Evolutionary conservation across 2,113 vertebrate genomes (phyloP).

Genomic region (Rynchops niger): DNA sequence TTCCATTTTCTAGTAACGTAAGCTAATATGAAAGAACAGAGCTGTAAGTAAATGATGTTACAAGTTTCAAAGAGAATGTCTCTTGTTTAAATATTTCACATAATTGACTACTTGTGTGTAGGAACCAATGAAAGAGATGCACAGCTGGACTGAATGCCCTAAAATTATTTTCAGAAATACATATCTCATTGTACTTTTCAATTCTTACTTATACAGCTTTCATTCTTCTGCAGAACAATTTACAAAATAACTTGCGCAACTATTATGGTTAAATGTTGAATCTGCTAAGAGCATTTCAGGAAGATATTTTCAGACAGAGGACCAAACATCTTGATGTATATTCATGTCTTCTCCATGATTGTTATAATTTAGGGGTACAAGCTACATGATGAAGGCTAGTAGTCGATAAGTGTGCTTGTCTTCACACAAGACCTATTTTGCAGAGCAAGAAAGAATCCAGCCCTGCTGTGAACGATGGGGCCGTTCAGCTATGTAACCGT

Average conservation of each 20-base stretch:
- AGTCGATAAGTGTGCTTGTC: neutral
- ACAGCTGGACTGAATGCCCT: slow-evolving; percentile 18
- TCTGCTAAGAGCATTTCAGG: neutral
- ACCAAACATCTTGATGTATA: neutral
- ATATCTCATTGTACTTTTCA: slow-evolving; percentile 45
- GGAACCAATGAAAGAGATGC: slow-evolving; percentile 31
- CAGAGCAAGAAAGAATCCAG: neutral
- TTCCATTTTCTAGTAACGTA: slow-evolving; percentile 16
- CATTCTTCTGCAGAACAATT: slow-evolving; percentile 35
- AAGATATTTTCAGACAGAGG: slow-evolving; percentile 7
- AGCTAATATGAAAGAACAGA: slow-evolving; percentile 16
- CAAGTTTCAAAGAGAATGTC: slow-evolving; percentile 31
- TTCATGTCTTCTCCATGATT: neutral
- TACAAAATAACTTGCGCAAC: neutral
- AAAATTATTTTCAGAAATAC: slow-evolving; percentile 47
- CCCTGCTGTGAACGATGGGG: neutral
- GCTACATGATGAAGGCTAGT: neutral
- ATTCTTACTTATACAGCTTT: slow-evolving; percentile 18
- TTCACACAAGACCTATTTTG: neutral
- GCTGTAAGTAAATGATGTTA: slow-evolving; percentile 16
- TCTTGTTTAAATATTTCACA: slow-evolving; percentile 49
- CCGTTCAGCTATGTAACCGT: neutral
- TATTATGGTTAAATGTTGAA: neutral
- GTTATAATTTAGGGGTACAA: neutral
- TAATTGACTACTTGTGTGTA: slow-evolving; percentile 37